Base-by-base conservation (phyloP, 2,888 invertebrate genomes). In the Meta bourneti region DNA sequence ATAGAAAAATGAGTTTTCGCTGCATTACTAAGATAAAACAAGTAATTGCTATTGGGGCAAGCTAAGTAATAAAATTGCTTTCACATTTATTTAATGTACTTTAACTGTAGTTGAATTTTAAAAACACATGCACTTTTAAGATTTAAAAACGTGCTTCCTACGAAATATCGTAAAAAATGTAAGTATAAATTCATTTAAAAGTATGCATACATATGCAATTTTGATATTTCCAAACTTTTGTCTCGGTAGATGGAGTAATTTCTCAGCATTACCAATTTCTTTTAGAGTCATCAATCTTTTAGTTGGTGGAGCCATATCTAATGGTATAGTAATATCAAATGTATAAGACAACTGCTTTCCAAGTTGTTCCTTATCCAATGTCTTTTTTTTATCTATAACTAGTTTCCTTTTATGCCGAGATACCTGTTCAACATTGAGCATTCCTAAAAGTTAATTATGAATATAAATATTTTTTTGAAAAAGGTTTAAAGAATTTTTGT, bases 331-430 rank as follows among this genome's bases (percentile, higher is more conserved):
- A 94, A 99, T 99, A 94, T 99, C 99, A 52, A 97, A 97, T 0
- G 99, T 99, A 95, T 99, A 99, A 48, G 98, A 98, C 93, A 99
- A 96, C 94, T 99, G 99, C 88, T 98, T 97, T 95, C 99, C 99
- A 99, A 99, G 99, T 95, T 99, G 99, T 95, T 99, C 99, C 20
- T 99, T 99, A 6, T 98, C 98, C 95, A 99, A 99, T 95, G 99
- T 99, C 95, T 99, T 99, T 84, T 98, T 97, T 95, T 99, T 99
- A 95, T 99, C 99, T 13, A 99, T 98, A 94, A 99, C 98, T 13
- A 91, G 49, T 51, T 91, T 91, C 92, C 99, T 96, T 95, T 99
- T 99, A 94, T 99, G 92, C 20, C 92, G 61, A 9, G 34, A 11
- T 61, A 8, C 5, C 16, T 72, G 9, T 91, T 74, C 52, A 51